phyloP scores from a whole-genome alignment of 2,888 invertebrate species.

The Amorpha juglandis region DNA sequence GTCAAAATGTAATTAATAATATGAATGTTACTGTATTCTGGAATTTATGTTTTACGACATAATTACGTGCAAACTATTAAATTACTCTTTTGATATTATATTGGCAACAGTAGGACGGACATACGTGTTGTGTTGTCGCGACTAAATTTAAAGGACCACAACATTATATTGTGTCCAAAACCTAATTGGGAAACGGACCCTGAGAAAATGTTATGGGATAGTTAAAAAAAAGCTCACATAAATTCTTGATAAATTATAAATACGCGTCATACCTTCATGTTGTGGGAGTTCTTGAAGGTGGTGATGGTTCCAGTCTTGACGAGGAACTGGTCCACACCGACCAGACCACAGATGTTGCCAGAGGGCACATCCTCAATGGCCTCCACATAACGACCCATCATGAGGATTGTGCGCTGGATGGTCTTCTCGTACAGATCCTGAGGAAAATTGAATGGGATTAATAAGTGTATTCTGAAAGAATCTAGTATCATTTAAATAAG shows the following conservation, averaged over 20 bases:
- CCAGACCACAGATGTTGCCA: slow-evolving; percentile 99
- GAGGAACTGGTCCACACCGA: slow-evolving; percentile 99
- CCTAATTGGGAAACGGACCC: no score
- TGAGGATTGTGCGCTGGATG: slow-evolving; percentile 99
- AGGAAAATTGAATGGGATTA: slow-evolving; percentile 3
- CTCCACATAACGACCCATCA: slow-evolving; percentile 99
- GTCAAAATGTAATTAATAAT: no score
- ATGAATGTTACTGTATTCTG: no score
- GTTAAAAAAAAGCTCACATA: no score
- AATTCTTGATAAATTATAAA: background rate
- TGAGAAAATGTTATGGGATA: no score
- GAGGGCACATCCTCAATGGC: slow-evolving; percentile 99
- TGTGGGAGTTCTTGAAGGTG: slow-evolving; percentile 99
- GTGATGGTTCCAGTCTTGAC: slow-evolving; percentile 99
- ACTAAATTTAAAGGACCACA: no score
- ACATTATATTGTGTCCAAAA: no score
- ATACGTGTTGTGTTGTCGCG: no score
- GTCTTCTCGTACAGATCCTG: slow-evolving; percentile 98
- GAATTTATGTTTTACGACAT: no score
- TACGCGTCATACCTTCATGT: slow-evolving; percentile 89
- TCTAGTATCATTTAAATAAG: background rate
- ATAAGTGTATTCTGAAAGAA: background rate
- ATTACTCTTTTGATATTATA: no score
- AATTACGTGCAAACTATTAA: no score
- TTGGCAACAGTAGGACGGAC: no score